Percentiles rank a stretch among this genome's conserved stretches.
Evolutionary conservation across 2,888 invertebrate genomes (phyloP).

Genomic region (Palloptera scutellata): DNA sequence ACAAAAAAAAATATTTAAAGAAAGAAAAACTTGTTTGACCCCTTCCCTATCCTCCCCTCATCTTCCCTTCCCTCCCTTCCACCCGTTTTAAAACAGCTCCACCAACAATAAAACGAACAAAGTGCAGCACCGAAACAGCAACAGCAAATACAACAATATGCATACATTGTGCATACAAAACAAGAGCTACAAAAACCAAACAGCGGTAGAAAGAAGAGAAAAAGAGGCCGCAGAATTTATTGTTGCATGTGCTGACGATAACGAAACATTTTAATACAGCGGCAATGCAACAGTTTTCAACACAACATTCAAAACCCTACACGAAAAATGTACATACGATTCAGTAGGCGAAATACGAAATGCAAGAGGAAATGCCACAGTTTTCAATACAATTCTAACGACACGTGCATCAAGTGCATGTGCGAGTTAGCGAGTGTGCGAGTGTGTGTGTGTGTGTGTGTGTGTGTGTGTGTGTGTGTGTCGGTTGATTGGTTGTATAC

Average conservation of each 20-base stretch:
- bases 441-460: neutral
- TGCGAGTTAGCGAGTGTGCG: too few relatives aligned
- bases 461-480: neutral
- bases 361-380: slow-evolving; percentile 51
- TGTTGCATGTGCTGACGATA: slow-evolving; percentile 40
- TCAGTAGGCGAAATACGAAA: slow-evolving; percentile 18
- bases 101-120: too few relatives aligned
- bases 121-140: too few relatives aligned
- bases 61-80: too few relatives aligned
- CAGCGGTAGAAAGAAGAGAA: slow-evolving; percentile 1
- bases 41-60: too few relatives aligned
- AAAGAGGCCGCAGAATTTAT: slow-evolving; percentile 25
- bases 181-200: slow-evolving; percentile 13
- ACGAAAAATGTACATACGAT: slow-evolving; percentile 26
- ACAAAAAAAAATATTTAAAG: too few relatives aligned
- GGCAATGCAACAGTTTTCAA: slow-evolving; percentile 54
- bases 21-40: too few relatives aligned
- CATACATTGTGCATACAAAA: neutral
- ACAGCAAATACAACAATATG: neutral
- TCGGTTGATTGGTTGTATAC: neutral
- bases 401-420: slow-evolving; percentile 39
- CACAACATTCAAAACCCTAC: too few relatives aligned
- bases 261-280: slow-evolving; percentile 35
- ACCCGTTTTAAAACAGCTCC: too few relatives aligned
- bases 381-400: slow-evolving; percentile 51